Evolutionary conservation across 1,140 invertebrate species (phyloP), one percentile per base, ranked within the genome.

Genomic region (Cepaea nemoralis): DNA sequence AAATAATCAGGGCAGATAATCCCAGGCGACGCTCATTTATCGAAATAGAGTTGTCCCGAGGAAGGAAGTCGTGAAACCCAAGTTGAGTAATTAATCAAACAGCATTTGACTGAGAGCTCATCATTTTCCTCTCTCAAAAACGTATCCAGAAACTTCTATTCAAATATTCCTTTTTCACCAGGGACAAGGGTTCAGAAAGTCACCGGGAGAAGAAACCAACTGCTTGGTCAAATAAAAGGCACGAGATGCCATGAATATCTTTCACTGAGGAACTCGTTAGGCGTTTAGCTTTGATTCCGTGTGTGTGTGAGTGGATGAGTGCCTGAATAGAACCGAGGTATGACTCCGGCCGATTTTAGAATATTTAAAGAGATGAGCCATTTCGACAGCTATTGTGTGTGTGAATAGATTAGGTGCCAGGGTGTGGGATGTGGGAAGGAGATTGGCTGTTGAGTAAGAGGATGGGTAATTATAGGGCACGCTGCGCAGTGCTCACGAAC

Each of bases 391-490:
- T 27, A 31, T 63, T 63, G 59, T 63, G 5, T 63, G 59, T 16
- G 5, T 63, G 27, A 31, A 63, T 31, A 31, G 59, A 63, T 40
- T 40, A 39, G 33, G 70, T 40, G 35, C 39, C 24, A 40, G 39
- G 8, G 27, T n/a, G 42, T 73, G 2, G 1, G 5, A 73, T 42
- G 35, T 73, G 70, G 70, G 37, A 73, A 48, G 1, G 39, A 42
- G 71, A 74, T 74, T 74, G n/a, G 71, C 40, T 74, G 71, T 74
- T 74, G 71, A 74, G n/a, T 74, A 74, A 74, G 71, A 74, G 22
- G n/a, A 48, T 74, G 71, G n/a, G n/a, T 74, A 42, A 74, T 74
- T 74, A 45, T 37, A 40, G 39, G 14, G 35, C 14, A n/a, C 8
- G 50, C 50, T 55, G 19, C 35, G 33, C 39, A 73, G 22, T 8